phyloP scores from a whole-genome alignment of 1,140 invertebrate genomes.

The Arion vulgaris region DNA sequence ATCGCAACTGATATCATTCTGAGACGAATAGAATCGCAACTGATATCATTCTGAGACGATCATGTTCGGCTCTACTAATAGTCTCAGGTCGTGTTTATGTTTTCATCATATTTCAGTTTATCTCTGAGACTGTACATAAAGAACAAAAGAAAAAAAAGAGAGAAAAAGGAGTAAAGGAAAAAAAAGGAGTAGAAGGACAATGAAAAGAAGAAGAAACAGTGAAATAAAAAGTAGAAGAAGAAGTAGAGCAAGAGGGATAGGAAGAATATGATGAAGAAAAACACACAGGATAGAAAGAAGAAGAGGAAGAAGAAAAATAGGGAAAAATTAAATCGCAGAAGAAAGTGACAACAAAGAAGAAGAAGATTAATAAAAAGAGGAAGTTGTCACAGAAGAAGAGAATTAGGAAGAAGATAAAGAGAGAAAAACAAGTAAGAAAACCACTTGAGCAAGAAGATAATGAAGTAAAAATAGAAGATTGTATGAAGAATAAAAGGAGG shows the following conservation, averaged over 20 bases:
- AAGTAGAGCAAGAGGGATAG: not conserved
- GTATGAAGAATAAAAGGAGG: too few species aligned
- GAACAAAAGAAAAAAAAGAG: not conserved
- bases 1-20: too few species aligned
- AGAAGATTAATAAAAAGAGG: not conserved
- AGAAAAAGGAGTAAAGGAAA: not conserved
- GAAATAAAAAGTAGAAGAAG: not conserved
- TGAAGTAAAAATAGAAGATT: too few species aligned
- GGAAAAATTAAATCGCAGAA: too few species aligned
- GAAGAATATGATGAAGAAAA: not conserved
- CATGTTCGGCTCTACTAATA: too few species aligned
- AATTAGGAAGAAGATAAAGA: not conserved
- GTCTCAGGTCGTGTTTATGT: too few species aligned
- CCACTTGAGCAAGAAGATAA: too few species aligned
- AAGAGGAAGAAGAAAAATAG: not conserved
- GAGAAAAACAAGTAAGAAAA: too few species aligned
- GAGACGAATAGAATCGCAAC: too few species aligned
- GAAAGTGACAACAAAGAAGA: too few species aligned
- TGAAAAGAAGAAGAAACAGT: not conserved
- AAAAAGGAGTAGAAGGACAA: not conserved
- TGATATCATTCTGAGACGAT: too few species aligned
- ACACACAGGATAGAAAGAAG: not conserved
- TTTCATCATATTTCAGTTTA: too few species aligned
- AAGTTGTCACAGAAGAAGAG: not conserved
- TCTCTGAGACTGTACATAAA: not conserved